These are phyloP conservation scores for Ibycter americanus DNA, from an alignment of 2,797 vertebrate species.

Conservation along the genomic window DNA sequence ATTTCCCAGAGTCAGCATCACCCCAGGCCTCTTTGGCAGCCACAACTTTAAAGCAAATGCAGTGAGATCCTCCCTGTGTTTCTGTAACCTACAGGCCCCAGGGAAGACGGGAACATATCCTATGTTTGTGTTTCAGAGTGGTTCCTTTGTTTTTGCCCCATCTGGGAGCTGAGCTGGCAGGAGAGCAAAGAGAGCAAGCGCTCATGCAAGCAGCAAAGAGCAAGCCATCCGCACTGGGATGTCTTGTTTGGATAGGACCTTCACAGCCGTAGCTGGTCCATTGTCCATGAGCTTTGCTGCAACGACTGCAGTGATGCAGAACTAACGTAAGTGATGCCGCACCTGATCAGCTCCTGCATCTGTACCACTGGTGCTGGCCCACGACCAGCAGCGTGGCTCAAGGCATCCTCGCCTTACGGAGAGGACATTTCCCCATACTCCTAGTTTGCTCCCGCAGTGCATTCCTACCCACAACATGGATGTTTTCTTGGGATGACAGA, in stretches of 20 bases:
- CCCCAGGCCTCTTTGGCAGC: neutral
- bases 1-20: neutral
- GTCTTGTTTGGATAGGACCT: neutral
- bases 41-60: neutral
- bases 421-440: neutral
- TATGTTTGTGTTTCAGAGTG: neutral
- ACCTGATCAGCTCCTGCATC: neutral
- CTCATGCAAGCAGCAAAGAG: neutral
- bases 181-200: neutral
- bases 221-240: neutral
- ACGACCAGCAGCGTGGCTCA: neutral
- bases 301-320: neutral
- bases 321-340: accelerated
- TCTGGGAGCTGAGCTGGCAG: neutral
- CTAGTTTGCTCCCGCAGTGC: neutral
- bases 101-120: neutral
- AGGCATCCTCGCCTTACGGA: neutral
- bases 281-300: neutral
- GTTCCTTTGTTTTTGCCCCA: neutral
- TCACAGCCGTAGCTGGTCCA: neutral
- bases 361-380: neutral
- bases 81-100: neutral
- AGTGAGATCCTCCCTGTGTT: neutral
- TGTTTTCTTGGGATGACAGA: neutral
- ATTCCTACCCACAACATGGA: neutral